Base-by-base conservation (phyloP, 2,797 vertebrate species). In the Lepus oiostolus region DNA sequence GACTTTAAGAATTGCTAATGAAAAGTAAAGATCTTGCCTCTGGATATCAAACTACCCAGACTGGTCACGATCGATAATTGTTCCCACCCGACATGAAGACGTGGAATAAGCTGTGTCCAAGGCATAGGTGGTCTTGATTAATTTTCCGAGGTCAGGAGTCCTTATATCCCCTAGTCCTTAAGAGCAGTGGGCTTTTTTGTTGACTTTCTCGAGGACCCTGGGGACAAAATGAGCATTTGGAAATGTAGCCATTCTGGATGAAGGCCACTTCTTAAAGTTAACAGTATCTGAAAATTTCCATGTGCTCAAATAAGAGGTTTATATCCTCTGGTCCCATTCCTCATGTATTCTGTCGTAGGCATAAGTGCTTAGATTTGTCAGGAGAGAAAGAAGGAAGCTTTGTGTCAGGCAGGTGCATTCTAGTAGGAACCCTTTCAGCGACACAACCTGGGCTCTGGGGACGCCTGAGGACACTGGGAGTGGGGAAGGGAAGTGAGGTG, bases 1-100 rank as follows among this genome's bases (percentile, higher is more conserved):
- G 83, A 95, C 74, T 32, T 88, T 11, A 81, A 50, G 68, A 95
- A 88, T 72, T 95, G 92, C 71, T 95, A 2, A 87, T 82, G 30
- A 47, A 12, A 87, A 83, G n/a, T 32, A 71, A 79, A 68, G 30
- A 58, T 47, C n/a, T 81, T 60, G 26, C 67, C 62, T 93, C 50
- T 77, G 90, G 89, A 80, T 3, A 4, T 0, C 30, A 30, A 35
- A 67, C 79, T 75, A 30, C 54, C 28, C 4, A 6, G 9, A 7
- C 0, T 67, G 87, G 58, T 87, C 24, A 17, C 80, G 88, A 65
- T 1, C 7, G 80, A 58, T 60, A 50, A 58, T 94, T 77, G 85
- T 84, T 94, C 84, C 93, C 91, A 84, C 16, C 0, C 84, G 86
- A 47, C 42, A 9, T 7, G 1, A 26, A 1, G 22, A 67, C 60